These are phyloP conservation scores for Champsocephalus gunnari DNA, from an alignment of 2,797 vertebrate genomes.

Conservation along the genomic window DNA sequence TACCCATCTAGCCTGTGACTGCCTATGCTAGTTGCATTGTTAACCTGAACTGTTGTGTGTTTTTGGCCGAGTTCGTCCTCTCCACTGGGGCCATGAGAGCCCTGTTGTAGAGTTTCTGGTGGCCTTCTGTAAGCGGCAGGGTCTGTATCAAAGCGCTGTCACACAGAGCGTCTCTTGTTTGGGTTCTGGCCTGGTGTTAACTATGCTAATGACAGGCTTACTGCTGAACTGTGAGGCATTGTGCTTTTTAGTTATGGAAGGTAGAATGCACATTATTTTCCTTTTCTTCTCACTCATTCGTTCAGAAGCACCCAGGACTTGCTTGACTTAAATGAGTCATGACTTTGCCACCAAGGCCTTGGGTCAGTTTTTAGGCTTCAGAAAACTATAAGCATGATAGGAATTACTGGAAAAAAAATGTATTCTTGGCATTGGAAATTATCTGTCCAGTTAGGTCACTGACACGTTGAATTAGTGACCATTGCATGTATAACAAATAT, in stretches of 20 bases:
- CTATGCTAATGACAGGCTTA: slow-evolving; percentile 78
- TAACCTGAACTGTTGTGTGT: slow-evolving; percentile 52
- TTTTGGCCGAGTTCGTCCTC: slow-evolving; percentile 56
- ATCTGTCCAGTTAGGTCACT: slow-evolving; percentile 21
- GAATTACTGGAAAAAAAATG: slow-evolving; percentile 30
- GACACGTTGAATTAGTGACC: neutral
- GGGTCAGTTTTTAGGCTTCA: slow-evolving; percentile 48
- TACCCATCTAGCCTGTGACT: slow-evolving; percentile 34
- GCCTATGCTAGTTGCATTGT: slow-evolving; percentile 14
- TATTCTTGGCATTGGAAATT: slow-evolving; percentile 29
- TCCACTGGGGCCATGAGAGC: slow-evolving; percentile 69
- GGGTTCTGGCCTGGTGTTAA: slow-evolving; percentile 72
- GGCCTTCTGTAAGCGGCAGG: slow-evolving; percentile 73
- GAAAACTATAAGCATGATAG: slow-evolving; percentile 23
- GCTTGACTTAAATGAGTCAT: slow-evolving; percentile 53
- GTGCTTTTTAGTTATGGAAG: slow-evolving; percentile 54
- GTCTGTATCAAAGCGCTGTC: slow-evolving; percentile 75
- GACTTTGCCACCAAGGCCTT: slow-evolving; percentile 20
- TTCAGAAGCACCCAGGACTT: slow-evolving; percentile 10
- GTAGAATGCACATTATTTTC: slow-evolving; percentile 49
- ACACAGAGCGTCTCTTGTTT: slow-evolving; percentile 80
- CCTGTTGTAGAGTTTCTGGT: slow-evolving; percentile 69
- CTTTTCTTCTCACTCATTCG: slow-evolving; percentile 39
- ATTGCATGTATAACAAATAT: too few relatives aligned
- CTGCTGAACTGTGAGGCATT: slow-evolving; percentile 69